Base-by-base conservation (phyloP, 2,888 invertebrate species). In the Diarsia rubi region DNA sequence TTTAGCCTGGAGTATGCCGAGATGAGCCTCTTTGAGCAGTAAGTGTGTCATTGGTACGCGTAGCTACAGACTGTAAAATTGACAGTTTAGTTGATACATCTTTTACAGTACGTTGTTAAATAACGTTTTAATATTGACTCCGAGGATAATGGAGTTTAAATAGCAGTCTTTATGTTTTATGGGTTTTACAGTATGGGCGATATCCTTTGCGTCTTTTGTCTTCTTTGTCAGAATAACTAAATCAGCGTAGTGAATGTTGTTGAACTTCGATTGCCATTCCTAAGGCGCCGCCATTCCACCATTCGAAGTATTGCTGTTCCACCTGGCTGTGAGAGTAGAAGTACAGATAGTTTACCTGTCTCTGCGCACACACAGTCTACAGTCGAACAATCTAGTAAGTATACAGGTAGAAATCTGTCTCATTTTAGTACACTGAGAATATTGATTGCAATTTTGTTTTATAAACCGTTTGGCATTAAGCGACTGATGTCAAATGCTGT, bases 141-240 rank as follows among this genome's bases (percentile, higher is more conserved):
- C 44, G 31, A 14, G 12, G 44, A 52, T 49, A 49, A 49, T 64
- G 42, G 73, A 59, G 73, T 59, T 77, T 59, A 73, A 80, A 77
- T 80, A 24, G 37, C 63, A n/a, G 77, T 64, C 31, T 54, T 77
- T 72, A 79, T 44, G 44, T 79, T 79, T 79, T 19, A 64, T 80
- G 57, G 24, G 21, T 44, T 42, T 19, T 54, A 54, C 19, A 45
- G 21, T 42, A 27, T 1, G 9, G 19, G 8, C 47, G 5, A 8
- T 24, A 21, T 59, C 16, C 42, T 31, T 31, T 24, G 31, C 66
- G 12, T 3, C 1, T 1, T 27, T 59, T 47, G 27, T 66, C 31
- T 21, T 2, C 14, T 4, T 11, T 16, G 24, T 37, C 14, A 52
- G 4, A 5, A 49, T 49, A 21, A n/a, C 14, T 3, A 14, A 62